Conservation (phyloP, 2,113 vertebrate species). For the Hippocampus abdominalis region DNA sequence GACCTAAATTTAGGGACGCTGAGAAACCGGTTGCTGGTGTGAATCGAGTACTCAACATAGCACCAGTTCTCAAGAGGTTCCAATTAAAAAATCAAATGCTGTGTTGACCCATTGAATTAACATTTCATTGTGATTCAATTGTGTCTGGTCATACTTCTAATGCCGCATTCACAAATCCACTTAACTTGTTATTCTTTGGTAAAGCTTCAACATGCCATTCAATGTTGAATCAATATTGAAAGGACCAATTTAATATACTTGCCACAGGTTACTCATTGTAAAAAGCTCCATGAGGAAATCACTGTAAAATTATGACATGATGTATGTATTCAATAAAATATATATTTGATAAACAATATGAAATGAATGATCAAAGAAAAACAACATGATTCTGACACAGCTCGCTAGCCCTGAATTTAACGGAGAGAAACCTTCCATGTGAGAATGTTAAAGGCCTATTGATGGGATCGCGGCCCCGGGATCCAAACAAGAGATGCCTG, state of each 20-base stretch:
- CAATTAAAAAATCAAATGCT: constrained; percentile 7
- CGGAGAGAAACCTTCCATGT: background rate
- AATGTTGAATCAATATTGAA: background rate
- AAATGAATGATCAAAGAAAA: background rate
- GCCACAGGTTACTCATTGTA: background rate
- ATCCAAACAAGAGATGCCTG: constrained; percentile 41
- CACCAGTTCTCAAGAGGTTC: constrained; percentile 34
- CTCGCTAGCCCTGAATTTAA: background rate
- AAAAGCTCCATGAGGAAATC: background rate
- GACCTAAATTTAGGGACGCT: constrained; percentile 64
- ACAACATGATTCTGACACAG: background rate
- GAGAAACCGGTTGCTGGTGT: constrained; percentile 46
- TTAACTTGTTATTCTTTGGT: too few species aligned
- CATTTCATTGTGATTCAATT: background rate
- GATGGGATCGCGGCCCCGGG: constrained; percentile 29
- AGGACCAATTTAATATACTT: background rate
- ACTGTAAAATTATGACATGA: background rate
- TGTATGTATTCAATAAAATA: background rate
- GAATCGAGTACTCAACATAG: constrained; percentile 46
- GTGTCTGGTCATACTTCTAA: too few species aligned
- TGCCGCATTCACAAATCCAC: too few species aligned
- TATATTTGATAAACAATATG: background rate
- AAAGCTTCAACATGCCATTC: too few species aligned
- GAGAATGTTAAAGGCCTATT: constrained; percentile 25
- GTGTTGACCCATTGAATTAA: background rate